Evolutionary conservation across 2,797 vertebrate genomes (phyloP).

Genomic region (Erpetoichthys calabaricus): DNA sequence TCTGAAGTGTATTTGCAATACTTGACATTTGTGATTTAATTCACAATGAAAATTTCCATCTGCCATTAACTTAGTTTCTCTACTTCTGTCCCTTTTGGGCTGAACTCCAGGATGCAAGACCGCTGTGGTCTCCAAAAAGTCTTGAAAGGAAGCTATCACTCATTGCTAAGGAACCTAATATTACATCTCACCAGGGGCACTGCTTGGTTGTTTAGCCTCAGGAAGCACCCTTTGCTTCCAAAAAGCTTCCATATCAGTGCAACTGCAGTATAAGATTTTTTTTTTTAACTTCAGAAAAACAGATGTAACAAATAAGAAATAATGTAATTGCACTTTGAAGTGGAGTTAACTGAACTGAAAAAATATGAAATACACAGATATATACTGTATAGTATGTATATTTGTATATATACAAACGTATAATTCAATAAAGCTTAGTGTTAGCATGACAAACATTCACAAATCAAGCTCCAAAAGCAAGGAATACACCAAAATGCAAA

Average conservation of each 20-base stretch:
- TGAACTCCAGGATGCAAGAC: slow-evolving; percentile 51
- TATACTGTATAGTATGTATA: too few relatives aligned
- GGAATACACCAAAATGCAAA: too few relatives aligned
- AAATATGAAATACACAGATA: too few relatives aligned
- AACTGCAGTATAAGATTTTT: too few relatives aligned
- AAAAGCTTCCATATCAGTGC: not conserved
- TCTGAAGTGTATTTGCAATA: too few relatives aligned
- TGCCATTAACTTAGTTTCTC: not conserved
- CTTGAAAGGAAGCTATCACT: slow-evolving; percentile 62
- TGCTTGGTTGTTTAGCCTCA: slow-evolving; percentile 1
- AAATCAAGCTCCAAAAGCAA: too few relatives aligned
- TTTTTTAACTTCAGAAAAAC: not conserved
- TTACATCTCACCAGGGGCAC: slow-evolving; percentile 29
- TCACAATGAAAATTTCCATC: not conserved
- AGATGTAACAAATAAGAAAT: slow-evolving; percentile 1
- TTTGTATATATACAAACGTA: too few relatives aligned
- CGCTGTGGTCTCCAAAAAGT: slow-evolving; percentile 45
- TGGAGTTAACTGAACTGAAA: slow-evolving; percentile 1
- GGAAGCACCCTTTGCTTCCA: slow-evolving; percentile 1
- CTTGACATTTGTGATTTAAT: too few relatives aligned
- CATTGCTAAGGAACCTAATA: slow-evolving; percentile 53
- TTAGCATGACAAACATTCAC: too few relatives aligned
- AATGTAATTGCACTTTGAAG: not conserved
- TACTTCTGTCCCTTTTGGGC: slow-evolving; percentile 14
- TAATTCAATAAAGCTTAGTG: too few relatives aligned